Evolutionary conservation across 2,797 vertebrate genomes (phyloP).

Genomic region (Allobates femoralis): DNA sequence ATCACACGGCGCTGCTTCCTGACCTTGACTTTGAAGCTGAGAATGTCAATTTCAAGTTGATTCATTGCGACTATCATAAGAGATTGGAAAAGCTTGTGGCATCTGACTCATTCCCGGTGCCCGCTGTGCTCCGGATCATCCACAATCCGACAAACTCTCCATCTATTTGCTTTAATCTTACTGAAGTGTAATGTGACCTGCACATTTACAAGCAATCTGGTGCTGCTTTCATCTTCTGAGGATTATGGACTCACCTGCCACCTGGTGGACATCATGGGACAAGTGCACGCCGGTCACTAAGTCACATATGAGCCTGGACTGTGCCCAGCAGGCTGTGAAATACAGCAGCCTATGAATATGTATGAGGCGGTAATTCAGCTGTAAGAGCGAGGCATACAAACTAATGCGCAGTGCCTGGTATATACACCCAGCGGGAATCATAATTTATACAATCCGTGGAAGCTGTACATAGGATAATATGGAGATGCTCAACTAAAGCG

Average conservation of each 20-base stretch:
- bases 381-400: neutral
- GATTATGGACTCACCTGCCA: slow-evolving; percentile 42
- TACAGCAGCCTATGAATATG: slow-evolving; percentile 44
- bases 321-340: slow-evolving; percentile 11
- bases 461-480: neutral
- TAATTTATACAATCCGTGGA: too few relatives aligned
- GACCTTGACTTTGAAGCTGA: slow-evolving; percentile 11
- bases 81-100: neutral
- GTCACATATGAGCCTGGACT: neutral
- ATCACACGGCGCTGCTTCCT: neutral
- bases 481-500: neutral
- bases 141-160: neutral
- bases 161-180: slow-evolving; percentile 22
- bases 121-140: neutral
- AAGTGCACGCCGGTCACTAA: neutral
- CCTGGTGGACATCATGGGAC: slow-evolving; percentile 39
- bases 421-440: neutral
- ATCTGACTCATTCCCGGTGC: neutral
- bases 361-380: slow-evolving; percentile 12
- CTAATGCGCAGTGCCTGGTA: neutral
- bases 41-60: neutral
- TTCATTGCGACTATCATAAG: neutral
- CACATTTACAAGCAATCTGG: slow-evolving; percentile 17
- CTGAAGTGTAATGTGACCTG: slow-evolving; percentile 14
- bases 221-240: slow-evolving; percentile 1